Conservation (phyloP, 1,140 invertebrate genomes). For the Penaeus japonicus region DNA sequence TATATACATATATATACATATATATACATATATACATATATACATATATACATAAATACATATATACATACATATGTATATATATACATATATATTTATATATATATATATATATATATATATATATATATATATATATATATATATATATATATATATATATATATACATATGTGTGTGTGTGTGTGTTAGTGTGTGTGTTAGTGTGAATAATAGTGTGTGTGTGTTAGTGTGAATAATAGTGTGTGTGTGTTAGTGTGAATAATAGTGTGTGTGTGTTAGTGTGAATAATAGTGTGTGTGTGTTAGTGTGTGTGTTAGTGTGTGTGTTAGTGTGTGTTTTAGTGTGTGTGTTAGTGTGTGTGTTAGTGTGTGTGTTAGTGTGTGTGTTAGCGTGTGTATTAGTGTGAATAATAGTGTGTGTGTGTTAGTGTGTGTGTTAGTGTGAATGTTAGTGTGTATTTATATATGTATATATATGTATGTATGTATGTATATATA, state of each 20-base stretch:
- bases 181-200: too few relatives aligned
- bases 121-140: conserved; percentile 6
- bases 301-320: too few relatives aligned
- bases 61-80: background rate
- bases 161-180: background rate
- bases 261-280: too few relatives aligned
- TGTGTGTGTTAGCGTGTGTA: background rate
- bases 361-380: too few relatives aligned
- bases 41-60: background rate
- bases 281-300: too few relatives aligned
- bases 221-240: background rate
- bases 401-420: too few relatives aligned
- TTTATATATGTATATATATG: background rate
- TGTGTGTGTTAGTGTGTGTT: too few relatives aligned
- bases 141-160: background rate
- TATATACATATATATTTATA: background rate
- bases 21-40: background rate
- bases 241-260: background rate
- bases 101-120: background rate
- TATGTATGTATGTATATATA: background rate
- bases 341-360: too few relatives aligned
- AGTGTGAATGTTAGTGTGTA: too few relatives aligned
- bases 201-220: background rate
- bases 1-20: background rate
- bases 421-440: too few relatives aligned